Percentiles rank a stretch among this genome's conserved stretches.
Evolutionary conservation across 2,888 invertebrate species (phyloP).

Genomic region (Mactromeris polynyma): DNA sequence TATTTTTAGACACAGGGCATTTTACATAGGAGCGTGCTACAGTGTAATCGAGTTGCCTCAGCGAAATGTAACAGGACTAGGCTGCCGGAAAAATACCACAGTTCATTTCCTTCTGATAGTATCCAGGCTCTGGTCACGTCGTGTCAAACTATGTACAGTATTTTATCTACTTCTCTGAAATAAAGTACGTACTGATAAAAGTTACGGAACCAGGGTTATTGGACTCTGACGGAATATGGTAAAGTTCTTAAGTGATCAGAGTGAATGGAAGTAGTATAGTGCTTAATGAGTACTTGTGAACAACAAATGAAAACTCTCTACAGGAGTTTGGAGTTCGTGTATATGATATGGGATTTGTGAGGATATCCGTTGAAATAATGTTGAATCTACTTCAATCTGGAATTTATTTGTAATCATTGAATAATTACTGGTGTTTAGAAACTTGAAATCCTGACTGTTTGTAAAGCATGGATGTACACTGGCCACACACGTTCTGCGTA

Average conservation of each 20-base stretch:
- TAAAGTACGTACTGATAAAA: not conserved
- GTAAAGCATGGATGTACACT: not conserved
- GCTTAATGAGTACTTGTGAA: too few species aligned
- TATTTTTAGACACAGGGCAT: constrained; percentile 46
- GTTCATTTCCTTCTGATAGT: too few species aligned
- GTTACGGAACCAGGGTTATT: not conserved
- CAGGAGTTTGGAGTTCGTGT: too few species aligned
- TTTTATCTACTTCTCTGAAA: not conserved
- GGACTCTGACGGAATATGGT: not conserved
- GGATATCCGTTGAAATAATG: not conserved
- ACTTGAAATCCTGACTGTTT: not conserved
- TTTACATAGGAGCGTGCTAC: constrained; percentile 3
- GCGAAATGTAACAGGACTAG: not conserved
- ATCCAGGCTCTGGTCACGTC: too few species aligned
- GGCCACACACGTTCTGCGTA: not conserved
- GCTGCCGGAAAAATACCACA: too few species aligned
- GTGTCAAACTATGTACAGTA: not conserved
- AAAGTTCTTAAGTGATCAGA: too few species aligned
- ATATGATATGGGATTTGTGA: too few species aligned
- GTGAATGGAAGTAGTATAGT: too few species aligned
- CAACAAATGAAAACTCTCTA: too few species aligned
- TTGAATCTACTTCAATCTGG: not conserved
- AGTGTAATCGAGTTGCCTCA: constrained; percentile 15
- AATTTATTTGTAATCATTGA: not conserved
- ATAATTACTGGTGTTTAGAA: not conserved